These are phyloP conservation scores for Tapera naevia DNA, from an alignment of 2,797 vertebrate species.

Conservation along the genomic window DNA sequence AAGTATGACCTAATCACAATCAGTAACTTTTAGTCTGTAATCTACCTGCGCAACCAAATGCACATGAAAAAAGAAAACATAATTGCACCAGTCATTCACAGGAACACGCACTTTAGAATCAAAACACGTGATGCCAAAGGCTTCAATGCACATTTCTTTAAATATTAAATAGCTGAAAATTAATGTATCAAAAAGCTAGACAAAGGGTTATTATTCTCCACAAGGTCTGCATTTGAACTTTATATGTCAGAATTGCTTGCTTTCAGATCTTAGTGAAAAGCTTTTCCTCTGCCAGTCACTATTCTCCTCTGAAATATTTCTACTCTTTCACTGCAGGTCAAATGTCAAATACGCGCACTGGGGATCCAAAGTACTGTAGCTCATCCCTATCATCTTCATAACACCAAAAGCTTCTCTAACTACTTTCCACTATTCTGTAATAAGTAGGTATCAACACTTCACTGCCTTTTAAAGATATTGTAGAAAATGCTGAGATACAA, in stretches of 20 bases:
- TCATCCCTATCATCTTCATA: neutral
- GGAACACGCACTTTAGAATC: neutral
- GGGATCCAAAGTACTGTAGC: neutral
- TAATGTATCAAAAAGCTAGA: neutral
- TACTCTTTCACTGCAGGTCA: neutral
- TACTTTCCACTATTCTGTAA: neutral
- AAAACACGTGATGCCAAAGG: neutral
- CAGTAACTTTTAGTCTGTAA: slow-evolving; percentile 22
- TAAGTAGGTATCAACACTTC: neutral
- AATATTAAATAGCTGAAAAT: slow-evolving; percentile 14
- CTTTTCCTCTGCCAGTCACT: neutral
- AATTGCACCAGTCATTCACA: neutral
- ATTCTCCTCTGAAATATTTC: neutral
- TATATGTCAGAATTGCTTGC: neutral
- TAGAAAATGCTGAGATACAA: neutral
- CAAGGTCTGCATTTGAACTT: neutral
- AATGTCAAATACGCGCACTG: neutral
- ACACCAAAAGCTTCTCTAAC: neutral
- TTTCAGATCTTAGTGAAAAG: neutral
- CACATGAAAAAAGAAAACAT: neutral
- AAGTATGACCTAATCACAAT: slow-evolving; percentile 43
- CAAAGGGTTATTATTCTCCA: neutral
- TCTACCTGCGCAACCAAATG: neutral
- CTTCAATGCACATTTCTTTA: neutral
- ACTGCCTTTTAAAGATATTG: neutral